phyloP scores from a whole-genome alignment of 2,113 vertebrate species.

The Silurus asotus region DNA sequence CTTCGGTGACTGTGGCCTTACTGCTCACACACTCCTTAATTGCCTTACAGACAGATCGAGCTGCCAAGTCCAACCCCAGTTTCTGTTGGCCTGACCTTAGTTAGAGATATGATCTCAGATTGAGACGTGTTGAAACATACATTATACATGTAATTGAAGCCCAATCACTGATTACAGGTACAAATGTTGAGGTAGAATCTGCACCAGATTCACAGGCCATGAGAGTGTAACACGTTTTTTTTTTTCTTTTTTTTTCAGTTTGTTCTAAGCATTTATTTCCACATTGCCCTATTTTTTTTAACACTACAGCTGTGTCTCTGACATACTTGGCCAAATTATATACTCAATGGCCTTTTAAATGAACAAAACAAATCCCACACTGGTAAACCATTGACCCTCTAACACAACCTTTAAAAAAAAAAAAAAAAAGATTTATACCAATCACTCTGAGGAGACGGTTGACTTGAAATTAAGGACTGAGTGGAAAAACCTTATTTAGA shows the following conservation, averaged over 20 bases:
- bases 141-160: slow-evolving; percentile 23
- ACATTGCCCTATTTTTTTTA: slow-evolving; percentile 9
- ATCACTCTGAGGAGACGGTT: slow-evolving; percentile 66
- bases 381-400: slow-evolving; percentile 75
- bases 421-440: slow-evolving; percentile 72
- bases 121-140: slow-evolving; percentile 34
- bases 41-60: slow-evolving; percentile 73
- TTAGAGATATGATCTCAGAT: slow-evolving; percentile 46
- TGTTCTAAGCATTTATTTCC: slow-evolving; percentile 14
- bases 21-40: slow-evolving; percentile 75
- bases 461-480: slow-evolving; percentile 72
- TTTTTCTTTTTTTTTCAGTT: background rate
- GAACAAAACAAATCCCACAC: slow-evolving; percentile 73
- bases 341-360: slow-evolving; percentile 78
- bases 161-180: slow-evolving; percentile 17
- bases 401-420: slow-evolving; percentile 68
- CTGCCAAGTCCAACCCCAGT: slow-evolving; percentile 67
- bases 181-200: background rate
- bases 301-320: slow-evolving; percentile 37
- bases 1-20: slow-evolving; percentile 82
- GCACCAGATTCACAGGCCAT: background rate
- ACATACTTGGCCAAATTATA: slow-evolving; percentile 67
- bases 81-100: slow-evolving; percentile 59
- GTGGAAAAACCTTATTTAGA: slow-evolving; percentile 65
- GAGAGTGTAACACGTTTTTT: background rate